Evolutionary conservation across 2,797 vertebrate species (phyloP).

Genomic region (Macropodus opercularis): DNA sequence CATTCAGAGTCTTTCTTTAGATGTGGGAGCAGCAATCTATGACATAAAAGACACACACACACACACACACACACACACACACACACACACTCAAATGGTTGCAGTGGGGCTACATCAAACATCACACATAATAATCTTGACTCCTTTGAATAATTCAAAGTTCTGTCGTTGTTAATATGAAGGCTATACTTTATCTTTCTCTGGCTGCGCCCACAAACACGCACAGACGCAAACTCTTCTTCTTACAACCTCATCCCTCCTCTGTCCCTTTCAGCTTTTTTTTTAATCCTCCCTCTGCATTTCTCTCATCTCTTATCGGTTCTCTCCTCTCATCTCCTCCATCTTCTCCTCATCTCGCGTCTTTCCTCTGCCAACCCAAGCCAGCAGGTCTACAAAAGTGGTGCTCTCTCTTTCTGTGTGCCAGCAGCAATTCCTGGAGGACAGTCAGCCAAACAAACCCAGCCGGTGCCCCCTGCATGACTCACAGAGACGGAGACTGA

Average conservation of each 20-base stretch:
- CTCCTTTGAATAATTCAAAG: conserved; percentile 66
- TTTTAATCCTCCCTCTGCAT: conserved; percentile 6
- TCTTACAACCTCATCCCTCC: conserved; percentile 34
- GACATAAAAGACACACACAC: conserved; percentile 5
- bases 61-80: conserved; percentile 20
- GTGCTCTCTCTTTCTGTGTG: conserved; percentile 54
- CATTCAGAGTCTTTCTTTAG: conserved; percentile 31
- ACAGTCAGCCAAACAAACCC: conserved; percentile 77
- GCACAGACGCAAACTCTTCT: conserved; percentile 7
- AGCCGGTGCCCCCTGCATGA: conserved; percentile 63
- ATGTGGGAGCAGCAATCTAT: conserved; percentile 10
- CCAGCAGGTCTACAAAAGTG: conserved; percentile 66
- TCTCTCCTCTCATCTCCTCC: conserved; percentile 11
- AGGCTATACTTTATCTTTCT: conserved; percentile 44
- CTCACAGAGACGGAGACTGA: conserved; percentile 47
- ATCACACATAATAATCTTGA: conserved; percentile 40
- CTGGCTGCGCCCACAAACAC: no score
- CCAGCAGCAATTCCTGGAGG: conserved; percentile 80
- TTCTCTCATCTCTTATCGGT: conserved; percentile 14
- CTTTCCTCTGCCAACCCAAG: conserved; percentile 47
- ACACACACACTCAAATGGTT: conserved; percentile 22
- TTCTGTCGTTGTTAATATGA: conserved; percentile 40
- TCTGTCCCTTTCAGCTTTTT: conserved; percentile 15
- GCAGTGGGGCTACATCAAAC: conserved; percentile 31
- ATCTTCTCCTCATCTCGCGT: conserved; percentile 11